Evolutionary conservation across 30 jellyfish, hydroid and myxozoan genomes (phyloP).

Genomic region (Nemopilema nomurai): DNA sequence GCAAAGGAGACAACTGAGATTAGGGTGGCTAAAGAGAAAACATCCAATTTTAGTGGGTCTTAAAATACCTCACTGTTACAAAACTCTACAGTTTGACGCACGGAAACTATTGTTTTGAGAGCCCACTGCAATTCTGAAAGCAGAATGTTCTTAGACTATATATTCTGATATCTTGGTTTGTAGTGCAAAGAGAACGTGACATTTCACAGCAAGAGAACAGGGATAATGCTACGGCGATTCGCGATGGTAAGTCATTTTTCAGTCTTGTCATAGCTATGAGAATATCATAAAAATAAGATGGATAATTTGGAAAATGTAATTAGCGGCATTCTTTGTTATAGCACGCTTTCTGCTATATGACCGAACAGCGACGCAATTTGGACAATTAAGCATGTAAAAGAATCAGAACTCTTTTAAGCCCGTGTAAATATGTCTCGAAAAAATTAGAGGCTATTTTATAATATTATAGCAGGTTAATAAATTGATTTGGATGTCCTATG

Average conservation of each 20-base stretch:
- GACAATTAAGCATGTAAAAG: not conserved
- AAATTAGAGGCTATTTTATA: too few relatives aligned
- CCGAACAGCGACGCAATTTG: not conserved
- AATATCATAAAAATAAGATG: not conserved
- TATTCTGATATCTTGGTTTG: not conserved
- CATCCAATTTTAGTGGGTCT: constrained; percentile 39
- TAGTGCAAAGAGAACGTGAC: not conserved
- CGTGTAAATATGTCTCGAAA: too few relatives aligned
- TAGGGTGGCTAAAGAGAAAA: constrained; percentile 22
- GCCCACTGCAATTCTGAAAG: too few relatives aligned
- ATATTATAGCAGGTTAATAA: too few relatives aligned
- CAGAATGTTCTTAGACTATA: not conserved
- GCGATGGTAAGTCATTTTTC: not conserved
- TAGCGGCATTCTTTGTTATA: not conserved
- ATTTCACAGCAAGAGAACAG: not conserved
- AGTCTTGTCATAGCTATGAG: not conserved
- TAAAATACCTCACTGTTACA: not conserved
- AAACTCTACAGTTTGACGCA: not conserved
- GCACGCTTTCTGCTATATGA: too few relatives aligned
- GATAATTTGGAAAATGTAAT: not conserved
- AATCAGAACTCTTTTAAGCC: not conserved
- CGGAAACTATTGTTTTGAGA: not conserved
- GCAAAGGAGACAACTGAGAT: constrained; percentile 45
- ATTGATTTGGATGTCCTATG: too few relatives aligned
- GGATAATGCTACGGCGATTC: not conserved